phyloP scores from a whole-genome alignment of 2,888 invertebrate species.

The Leptinotarsa peninsularis region DNA sequence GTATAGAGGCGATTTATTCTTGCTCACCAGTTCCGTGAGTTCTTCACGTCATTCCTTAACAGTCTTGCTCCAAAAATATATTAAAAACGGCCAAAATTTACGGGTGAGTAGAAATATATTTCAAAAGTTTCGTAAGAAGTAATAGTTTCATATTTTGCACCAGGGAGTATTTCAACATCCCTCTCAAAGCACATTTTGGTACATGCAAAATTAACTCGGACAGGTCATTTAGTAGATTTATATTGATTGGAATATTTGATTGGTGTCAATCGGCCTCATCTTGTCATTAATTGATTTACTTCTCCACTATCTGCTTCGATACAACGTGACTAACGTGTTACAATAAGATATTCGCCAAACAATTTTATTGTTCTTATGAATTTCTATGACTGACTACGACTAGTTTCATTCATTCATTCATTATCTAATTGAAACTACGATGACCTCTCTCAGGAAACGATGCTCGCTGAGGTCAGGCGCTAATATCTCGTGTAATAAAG shows the following conservation, averaged over 20 bases:
- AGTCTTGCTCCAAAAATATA: too few species aligned
- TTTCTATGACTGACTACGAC: background rate
- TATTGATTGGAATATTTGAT: background rate
- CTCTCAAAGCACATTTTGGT: too few species aligned
- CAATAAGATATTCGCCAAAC: background rate
- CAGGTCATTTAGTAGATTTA: too few species aligned
- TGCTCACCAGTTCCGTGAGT: too few species aligned
- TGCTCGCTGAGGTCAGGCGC: slow-evolving; percentile 1
- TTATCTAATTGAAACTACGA: slow-evolving; percentile 4
- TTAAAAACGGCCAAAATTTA: too few species aligned
- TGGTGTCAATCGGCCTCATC: background rate
- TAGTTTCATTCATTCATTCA: slow-evolving; percentile 14
- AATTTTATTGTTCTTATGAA: background rate
- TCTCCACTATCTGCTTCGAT: background rate
- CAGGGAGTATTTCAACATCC: too few species aligned
- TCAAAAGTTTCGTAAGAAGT: too few species aligned
- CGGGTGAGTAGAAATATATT: too few species aligned
- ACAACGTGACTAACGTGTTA: background rate
- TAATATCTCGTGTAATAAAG: slow-evolving; percentile 5
- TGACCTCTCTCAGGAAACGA: slow-evolving; percentile 13
- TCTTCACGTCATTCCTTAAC: too few species aligned
- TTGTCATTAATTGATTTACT: background rate
- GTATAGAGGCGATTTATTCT: too few species aligned
- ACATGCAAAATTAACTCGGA: too few species aligned
- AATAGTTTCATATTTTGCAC: too few species aligned